phyloP scores from a whole-genome alignment of 2,888 invertebrate genomes.

The Amaurobius ferox region DNA sequence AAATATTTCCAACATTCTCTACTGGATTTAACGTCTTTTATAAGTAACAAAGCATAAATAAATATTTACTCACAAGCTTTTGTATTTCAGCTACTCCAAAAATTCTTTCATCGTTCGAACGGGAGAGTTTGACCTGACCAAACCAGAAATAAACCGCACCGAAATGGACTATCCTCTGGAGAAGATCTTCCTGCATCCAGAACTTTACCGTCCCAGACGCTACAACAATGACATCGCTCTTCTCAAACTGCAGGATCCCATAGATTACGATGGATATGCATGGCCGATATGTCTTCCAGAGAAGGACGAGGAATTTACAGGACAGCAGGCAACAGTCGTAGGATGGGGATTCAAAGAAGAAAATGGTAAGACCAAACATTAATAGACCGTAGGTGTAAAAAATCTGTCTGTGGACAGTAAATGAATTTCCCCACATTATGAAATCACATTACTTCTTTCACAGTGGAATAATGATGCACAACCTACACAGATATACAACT shows the following conservation, averaged over 20 bases:
- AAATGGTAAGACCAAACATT: constrained; percentile 22
- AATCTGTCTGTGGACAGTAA: too few relatives aligned
- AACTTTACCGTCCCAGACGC: constrained; percentile 52
- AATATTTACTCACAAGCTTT: too few relatives aligned
- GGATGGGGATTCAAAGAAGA: constrained; percentile 92
- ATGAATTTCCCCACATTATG: too few relatives aligned
- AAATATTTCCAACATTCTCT: too few relatives aligned
- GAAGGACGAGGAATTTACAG: constrained; percentile 78
- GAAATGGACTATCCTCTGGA: constrained; percentile 79
- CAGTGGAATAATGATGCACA: too few relatives aligned
- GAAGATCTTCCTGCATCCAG: constrained; percentile 83
- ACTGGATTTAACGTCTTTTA: too few relatives aligned
- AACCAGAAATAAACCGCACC: constrained; percentile 77
- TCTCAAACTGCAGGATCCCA: constrained; percentile 82
- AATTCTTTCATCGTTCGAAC: constrained; percentile 76
- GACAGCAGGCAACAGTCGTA: constrained; percentile 84
- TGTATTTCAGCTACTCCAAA: constrained; percentile 35
- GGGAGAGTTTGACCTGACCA: constrained; percentile 85
- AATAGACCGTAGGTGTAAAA: too few relatives aligned
- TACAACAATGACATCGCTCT: constrained; percentile 83
- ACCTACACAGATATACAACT: too few relatives aligned
- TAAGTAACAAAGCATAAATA: too few relatives aligned
- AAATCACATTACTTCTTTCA: too few relatives aligned
- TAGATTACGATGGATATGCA: constrained; percentile 84
- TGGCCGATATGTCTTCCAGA: constrained; percentile 87